phyloP scores from a whole-genome alignment of 2,797 vertebrate genomes.

The Pangasius larnaudii region DNA sequence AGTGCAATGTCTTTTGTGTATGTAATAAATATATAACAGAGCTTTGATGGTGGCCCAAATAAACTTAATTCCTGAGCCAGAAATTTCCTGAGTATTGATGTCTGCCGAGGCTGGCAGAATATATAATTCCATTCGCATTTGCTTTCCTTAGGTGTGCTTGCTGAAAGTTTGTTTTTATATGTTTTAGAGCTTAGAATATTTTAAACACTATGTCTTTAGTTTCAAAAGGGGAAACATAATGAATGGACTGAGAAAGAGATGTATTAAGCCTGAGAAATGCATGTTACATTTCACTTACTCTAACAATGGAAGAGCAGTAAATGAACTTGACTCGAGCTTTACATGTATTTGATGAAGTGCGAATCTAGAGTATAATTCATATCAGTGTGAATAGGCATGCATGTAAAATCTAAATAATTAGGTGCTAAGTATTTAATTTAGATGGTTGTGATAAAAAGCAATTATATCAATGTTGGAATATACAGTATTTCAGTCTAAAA shows the following conservation, averaged over 20 bases:
- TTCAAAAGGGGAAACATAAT: constrained; percentile 19
- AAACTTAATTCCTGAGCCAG: neutral
- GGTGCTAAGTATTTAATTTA: neutral
- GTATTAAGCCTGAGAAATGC: constrained; percentile 49
- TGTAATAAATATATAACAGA: neutral
- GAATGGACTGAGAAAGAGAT: constrained; percentile 38
- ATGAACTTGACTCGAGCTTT: neutral
- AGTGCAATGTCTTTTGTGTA: neutral
- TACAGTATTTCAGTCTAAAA: neutral
- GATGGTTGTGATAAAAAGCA: neutral
- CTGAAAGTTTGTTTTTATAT: neutral
- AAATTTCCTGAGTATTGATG: neutral
- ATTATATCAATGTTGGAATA: neutral
- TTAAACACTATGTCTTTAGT: neutral
- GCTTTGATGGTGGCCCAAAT: neutral
- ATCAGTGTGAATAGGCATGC: neutral
- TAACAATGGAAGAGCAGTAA: neutral
- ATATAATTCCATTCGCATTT: neutral
- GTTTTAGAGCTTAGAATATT: neutral
- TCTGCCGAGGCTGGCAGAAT: neutral
- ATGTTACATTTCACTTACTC: constrained; percentile 35
- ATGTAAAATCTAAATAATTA: neutral
- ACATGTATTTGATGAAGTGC: neutral
- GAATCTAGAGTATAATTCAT: neutral
- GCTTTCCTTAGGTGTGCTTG: neutral